These are phyloP conservation scores for Malurus leucopterus DNA, from an alignment of 2,797 vertebrate species.

Conservation along the genomic window DNA sequence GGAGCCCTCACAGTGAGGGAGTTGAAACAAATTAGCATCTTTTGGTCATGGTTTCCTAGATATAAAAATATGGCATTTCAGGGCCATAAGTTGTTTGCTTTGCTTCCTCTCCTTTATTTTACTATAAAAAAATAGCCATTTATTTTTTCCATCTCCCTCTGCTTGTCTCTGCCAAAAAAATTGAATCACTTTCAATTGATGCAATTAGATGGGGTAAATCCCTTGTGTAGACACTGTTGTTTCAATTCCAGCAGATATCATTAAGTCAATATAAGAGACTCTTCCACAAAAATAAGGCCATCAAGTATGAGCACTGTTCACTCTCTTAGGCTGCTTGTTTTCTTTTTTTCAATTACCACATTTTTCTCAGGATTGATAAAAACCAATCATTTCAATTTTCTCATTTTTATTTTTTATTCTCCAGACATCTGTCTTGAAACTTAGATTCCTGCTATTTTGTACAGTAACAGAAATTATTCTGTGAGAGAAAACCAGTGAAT, in stretches of 20 bases:
- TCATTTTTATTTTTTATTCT: not conserved
- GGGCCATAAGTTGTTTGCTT: constrained; percentile 33
- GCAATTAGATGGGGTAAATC: constrained; percentile 32
- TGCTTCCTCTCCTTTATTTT: constrained; percentile 23
- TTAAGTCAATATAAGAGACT: constrained; percentile 40
- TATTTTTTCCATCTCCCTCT: constrained; percentile 28
- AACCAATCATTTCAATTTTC: not conserved
- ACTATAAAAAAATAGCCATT: not conserved
- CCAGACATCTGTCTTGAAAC: not conserved
- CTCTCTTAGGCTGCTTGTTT: not conserved
- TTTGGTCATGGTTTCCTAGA: constrained; percentile 59
- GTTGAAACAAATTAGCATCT: constrained; percentile 39
- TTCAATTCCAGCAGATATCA: constrained; percentile 38
- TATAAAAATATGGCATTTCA: constrained; percentile 43
- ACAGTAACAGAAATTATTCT: not conserved
- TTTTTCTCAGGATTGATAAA: constrained; percentile 9
- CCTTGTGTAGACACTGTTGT: constrained; percentile 35
- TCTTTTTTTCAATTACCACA: not conserved
- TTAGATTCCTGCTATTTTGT: not conserved
- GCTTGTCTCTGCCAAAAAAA: constrained; percentile 39
- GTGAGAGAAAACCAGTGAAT: not conserved
- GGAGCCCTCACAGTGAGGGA: constrained; percentile 2
- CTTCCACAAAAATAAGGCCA: constrained; percentile 26
- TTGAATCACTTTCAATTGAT: constrained; percentile 34
- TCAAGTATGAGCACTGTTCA: not conserved